Evolutionary conservation across 2,797 vertebrate species (phyloP).

Genomic region (Dryobates pubescens): DNA sequence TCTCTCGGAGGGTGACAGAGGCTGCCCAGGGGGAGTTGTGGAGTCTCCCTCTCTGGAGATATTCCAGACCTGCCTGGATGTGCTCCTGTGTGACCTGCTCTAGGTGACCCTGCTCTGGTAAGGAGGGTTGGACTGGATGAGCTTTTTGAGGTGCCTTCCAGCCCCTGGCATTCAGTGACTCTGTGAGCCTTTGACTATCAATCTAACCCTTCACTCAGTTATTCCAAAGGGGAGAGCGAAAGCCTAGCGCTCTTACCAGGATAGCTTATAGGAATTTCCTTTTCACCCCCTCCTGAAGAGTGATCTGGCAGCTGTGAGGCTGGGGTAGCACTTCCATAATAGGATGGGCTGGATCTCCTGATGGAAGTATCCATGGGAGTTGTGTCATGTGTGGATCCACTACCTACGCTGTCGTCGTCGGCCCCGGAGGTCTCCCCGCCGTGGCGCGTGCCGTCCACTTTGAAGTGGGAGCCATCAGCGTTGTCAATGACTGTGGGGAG

Average conservation of each 20-base stretch:
- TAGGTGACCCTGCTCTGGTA: too few species aligned
- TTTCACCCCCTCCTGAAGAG: not conserved
- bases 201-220: not conserved
- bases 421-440: conserved; percentile 14
- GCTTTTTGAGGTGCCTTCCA: too few species aligned
- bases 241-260: conserved; percentile 60
- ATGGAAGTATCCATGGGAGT: conserved; percentile 52
- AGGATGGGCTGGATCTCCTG: conserved; percentile 48
- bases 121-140: too few species aligned
- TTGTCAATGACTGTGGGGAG: conserved; percentile 75
- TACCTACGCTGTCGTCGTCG: conserved; percentile 68
- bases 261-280: not conserved
- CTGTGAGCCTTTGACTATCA: not conserved
- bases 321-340: not conserved
- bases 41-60: too few species aligned
- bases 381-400: conserved; percentile 69
- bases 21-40: too few species aligned
- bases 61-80: too few species aligned
- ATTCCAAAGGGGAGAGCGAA: not conserved
- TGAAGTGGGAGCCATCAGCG: conserved; percentile 72
- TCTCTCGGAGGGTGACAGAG: too few species aligned
- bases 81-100: too few species aligned
- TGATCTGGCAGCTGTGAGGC: not conserved
- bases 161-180: too few species aligned
- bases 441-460: conserved; percentile 46